A percentile compares a stretch with the other conserved stretches of the same genome.
phyloP scores from a whole-genome alignment of 1,140 invertebrate species.

The Hypothenemus hampei region DNA sequence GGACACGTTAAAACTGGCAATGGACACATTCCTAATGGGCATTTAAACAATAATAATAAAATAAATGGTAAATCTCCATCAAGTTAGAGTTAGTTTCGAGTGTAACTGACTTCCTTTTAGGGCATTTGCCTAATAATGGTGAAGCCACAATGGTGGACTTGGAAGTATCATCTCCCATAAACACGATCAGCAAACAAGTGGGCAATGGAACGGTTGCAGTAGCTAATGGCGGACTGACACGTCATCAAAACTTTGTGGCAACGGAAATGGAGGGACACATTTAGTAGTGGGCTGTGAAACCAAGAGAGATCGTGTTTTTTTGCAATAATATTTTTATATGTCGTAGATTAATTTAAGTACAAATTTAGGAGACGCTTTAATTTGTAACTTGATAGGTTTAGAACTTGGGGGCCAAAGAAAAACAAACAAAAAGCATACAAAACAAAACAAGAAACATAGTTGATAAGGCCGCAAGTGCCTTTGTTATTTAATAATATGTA shows the following conservation, averaged over 20 bases:
- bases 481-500: too few relatives aligned
- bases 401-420: too few relatives aligned
- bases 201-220: slow-evolving; percentile 18
- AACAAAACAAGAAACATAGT: too few relatives aligned
- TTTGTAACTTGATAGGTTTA: too few relatives aligned
- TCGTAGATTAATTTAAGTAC: too few relatives aligned
- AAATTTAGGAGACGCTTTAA: too few relatives aligned
- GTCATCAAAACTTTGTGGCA: not conserved
- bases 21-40: slow-evolving; percentile 31
- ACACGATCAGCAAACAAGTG: slow-evolving; percentile 39
- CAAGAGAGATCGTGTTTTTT: too few relatives aligned
- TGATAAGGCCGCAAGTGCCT: too few relatives aligned
- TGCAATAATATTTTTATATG: too few relatives aligned
- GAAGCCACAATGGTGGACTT: slow-evolving; percentile 37
- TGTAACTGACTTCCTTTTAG: slow-evolving; percentile 6
- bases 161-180: slow-evolving; percentile 31
- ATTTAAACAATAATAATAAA: slow-evolving; percentile 6
- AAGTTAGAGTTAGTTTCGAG: too few relatives aligned
- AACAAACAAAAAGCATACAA: too few relatives aligned
- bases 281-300: slow-evolving; percentile 10
- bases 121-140: slow-evolving; percentile 33
- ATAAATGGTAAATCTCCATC: too few relatives aligned
- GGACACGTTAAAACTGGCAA: slow-evolving; percentile 32
- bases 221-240: not conserved
- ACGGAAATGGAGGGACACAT: slow-evolving; percentile 12